A percentile compares a stretch with the other conserved stretches of the same genome.
phyloP scores from a whole-genome alignment of 2,888 invertebrate species.

The Loripinus fragilis region DNA sequence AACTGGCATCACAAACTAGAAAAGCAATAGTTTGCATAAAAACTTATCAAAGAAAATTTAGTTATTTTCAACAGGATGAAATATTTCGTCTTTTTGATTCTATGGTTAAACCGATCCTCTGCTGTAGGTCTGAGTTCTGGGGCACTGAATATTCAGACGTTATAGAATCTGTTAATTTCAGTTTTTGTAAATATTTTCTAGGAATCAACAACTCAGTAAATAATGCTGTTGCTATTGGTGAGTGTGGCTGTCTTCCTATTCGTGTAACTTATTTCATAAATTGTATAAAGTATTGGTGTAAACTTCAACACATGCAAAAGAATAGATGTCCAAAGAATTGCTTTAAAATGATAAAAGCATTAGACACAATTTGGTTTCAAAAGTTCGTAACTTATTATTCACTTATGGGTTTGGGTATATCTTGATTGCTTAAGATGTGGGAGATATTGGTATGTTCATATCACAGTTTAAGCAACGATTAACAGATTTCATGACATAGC shows the following conservation, averaged over 20 bases:
- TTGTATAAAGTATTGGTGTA: slow-evolving; percentile 23
- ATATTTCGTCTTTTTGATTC: slow-evolving; percentile 21
- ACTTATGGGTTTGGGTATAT: slow-evolving; percentile 14
- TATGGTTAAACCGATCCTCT: slow-evolving; percentile 22
- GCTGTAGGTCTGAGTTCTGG: slow-evolving; percentile 11
- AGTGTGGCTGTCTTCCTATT: slow-evolving; percentile 29
- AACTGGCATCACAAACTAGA: slow-evolving; percentile 9
- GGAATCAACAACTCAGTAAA: slow-evolving; percentile 24
- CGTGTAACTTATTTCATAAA: slow-evolving; percentile 18
- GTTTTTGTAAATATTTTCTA: slow-evolving; percentile 31
- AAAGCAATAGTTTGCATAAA: slow-evolving; percentile 16
- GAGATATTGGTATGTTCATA: slow-evolving; percentile 6
- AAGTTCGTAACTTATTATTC: slow-evolving; percentile 3
- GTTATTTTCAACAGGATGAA: slow-evolving; percentile 2
- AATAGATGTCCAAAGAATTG: slow-evolving; percentile 11
- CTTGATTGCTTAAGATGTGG: slow-evolving; percentile 13
- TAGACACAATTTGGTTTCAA: slow-evolving; percentile 6
- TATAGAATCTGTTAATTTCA: slow-evolving; percentile 26
- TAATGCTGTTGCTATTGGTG: slow-evolving; percentile 29
- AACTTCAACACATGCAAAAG: not conserved
- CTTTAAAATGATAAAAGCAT: slow-evolving; percentile 14
- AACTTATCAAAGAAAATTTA: slow-evolving; percentile 12
- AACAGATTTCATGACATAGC: not conserved
- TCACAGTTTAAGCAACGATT: slow-evolving; percentile 2
- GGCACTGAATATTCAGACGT: not conserved